Conservation (phyloP, 2,797 vertebrate species). For the Sorex maritimensis region DNA sequence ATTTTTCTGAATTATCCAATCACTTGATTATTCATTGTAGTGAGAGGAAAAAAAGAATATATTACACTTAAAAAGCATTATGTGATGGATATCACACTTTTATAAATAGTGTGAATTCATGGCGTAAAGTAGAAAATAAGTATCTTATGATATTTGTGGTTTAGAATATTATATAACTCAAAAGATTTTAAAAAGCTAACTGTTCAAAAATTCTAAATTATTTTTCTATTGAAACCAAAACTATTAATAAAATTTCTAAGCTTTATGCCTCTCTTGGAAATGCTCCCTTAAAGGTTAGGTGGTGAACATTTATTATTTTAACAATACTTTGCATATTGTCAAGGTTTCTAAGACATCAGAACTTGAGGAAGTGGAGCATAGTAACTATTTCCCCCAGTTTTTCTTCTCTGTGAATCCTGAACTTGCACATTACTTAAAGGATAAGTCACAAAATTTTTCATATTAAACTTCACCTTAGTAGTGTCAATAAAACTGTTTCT, state of each 20-base stretch:
- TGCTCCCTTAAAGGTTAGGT: too few species aligned
- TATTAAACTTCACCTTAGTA: background rate
- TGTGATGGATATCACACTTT: background rate
- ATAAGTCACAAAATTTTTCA: background rate
- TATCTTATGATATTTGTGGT: constrained; percentile 9
- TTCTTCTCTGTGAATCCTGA: background rate
- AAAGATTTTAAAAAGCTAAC: constrained; percentile 4
- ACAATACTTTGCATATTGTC: background rate
- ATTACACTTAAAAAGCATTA: background rate
- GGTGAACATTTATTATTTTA: background rate
- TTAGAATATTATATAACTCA: background rate
- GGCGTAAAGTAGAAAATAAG: background rate
- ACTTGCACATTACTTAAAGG: background rate
- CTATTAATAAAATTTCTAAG: background rate
- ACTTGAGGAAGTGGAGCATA: background rate
- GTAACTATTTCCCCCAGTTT: background rate
- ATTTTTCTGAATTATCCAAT: too few species aligned
- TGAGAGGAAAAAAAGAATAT: background rate
- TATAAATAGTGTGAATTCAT: background rate
- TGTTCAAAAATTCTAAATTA: constrained; percentile 1
- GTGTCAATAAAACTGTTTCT: background rate
- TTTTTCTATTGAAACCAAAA: constrained; percentile 33
- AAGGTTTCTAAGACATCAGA: constrained; percentile 9
- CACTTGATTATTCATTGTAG: background rate
- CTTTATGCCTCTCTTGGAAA: too few species aligned